Conservation (phyloP, 2,888 invertebrate genomes). For the Aleiodes testaceus region DNA sequence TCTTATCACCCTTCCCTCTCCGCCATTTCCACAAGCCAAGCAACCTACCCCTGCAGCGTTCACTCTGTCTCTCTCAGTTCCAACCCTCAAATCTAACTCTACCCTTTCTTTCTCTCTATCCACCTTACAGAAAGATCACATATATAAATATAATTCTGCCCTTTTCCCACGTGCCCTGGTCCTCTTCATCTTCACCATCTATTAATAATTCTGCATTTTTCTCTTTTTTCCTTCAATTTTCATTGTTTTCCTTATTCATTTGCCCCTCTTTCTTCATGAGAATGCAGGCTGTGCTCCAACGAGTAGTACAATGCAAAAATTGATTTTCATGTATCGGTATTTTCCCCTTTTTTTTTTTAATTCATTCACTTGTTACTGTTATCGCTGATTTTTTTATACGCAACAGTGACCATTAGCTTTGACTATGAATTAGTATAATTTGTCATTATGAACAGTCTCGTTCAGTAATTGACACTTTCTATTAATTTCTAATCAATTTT, state of each 20-base stretch:
- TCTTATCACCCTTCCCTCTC: conserved; percentile 58
- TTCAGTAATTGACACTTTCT: background rate
- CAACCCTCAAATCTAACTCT: conserved; percentile 64
- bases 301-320: conserved; percentile 10
- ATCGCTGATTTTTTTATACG: background rate
- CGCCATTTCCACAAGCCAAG: conserved; percentile 43
- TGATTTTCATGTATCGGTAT: background rate
- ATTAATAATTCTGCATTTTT: conserved; percentile 25
- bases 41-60: conserved; percentile 26
- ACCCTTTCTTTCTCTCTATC: conserved; percentile 37
- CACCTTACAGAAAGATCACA: conserved; percentile 46
- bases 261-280: background rate
- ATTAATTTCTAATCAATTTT: background rate
- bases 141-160: conserved; percentile 46
- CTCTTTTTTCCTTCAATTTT: background rate
- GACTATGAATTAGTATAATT: conserved; percentile 14
- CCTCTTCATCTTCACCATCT: conserved; percentile 13
- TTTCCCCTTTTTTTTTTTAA: background rate
- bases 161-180: conserved; percentile 19
- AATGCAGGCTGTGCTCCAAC: background rate
- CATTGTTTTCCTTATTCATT: conserved; percentile 7
- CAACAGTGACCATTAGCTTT: background rate
- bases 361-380: conserved; percentile 7
- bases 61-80: conserved; percentile 36
- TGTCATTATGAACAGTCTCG: conserved; percentile 1